Percentiles rank a stretch among this genome's conserved stretches.
Evolutionary conservation across 2,888 invertebrate genomes (phyloP).

Genomic region (Theretra japonica): DNA sequence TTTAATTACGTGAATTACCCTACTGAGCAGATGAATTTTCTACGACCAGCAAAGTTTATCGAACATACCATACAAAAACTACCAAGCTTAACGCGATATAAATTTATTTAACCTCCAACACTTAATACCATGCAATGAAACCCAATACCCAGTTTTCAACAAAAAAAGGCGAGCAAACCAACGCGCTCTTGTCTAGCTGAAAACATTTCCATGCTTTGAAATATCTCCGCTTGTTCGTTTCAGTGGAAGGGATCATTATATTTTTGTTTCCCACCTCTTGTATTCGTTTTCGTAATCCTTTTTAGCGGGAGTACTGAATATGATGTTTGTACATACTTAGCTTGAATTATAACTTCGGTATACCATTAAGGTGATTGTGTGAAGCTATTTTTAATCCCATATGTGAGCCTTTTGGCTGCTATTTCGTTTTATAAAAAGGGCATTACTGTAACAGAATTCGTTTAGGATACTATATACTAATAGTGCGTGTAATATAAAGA

Average conservation of each 20-base stretch:
- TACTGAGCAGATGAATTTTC: too few relatives aligned
- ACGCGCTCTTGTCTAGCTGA: background rate
- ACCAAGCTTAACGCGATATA: too few relatives aligned
- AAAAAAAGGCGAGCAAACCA: slow-evolving; percentile 1
- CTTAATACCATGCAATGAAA: too few relatives aligned
- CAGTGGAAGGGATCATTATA: slow-evolving; percentile 13
- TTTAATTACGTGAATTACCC: too few relatives aligned
- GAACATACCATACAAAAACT: too few relatives aligned
- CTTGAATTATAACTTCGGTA: background rate
- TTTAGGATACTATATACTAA: too few relatives aligned
- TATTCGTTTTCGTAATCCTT: slow-evolving; percentile 12
- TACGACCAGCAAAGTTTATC: too few relatives aligned
- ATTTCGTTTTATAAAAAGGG: background rate
- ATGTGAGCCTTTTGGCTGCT: background rate
- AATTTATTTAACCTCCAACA: too few relatives aligned
- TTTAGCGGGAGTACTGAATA: background rate
- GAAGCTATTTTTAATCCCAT: background rate
- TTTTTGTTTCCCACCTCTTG: slow-evolving; percentile 15
- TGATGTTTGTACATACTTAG: background rate
- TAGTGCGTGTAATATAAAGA: too few relatives aligned
- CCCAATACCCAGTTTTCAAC: background rate
- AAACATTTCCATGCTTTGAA: slow-evolving; percentile 8
- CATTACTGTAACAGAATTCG: too few relatives aligned
- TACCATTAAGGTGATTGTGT: slow-evolving; percentile 1
- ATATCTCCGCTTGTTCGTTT: slow-evolving; percentile 8